Evolutionary conservation across 2,888 invertebrate species (phyloP).

Genomic region (Drosophila percnosoma): DNA sequence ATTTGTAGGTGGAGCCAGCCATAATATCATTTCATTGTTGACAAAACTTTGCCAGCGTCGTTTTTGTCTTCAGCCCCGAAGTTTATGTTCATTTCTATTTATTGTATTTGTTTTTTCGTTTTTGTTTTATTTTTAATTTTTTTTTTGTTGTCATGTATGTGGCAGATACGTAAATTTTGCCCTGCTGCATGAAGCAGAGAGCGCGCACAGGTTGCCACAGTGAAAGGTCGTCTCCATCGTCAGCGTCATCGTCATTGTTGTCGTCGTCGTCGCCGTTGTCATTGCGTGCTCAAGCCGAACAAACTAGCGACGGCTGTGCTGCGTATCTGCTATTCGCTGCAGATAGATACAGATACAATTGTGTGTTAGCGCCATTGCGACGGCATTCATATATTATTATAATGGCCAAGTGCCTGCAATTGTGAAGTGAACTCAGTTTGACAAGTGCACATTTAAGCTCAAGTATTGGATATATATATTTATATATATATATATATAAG

Average conservation of each 20-base stretch:
- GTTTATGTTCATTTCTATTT: conserved; percentile 39
- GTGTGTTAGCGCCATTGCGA: conserved; percentile 17
- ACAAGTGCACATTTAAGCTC: conserved; percentile 20
- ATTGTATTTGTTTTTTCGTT: conserved; percentile 22
- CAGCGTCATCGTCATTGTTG: conserved; percentile 25
- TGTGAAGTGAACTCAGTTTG: conserved; percentile 41
- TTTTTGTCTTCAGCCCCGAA: conserved; percentile 55
- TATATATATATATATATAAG: background rate
- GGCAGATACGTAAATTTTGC: conserved; percentile 73
- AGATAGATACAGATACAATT: conserved; percentile 42
- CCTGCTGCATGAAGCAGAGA: conserved; percentile 49
- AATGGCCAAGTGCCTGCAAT: conserved; percentile 52
- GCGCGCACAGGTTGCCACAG: conserved; percentile 75
- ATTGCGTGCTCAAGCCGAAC: conserved; percentile 14
- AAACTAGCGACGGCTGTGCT: conserved; percentile 56
- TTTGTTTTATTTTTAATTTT: background rate
- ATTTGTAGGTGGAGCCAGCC: conserved; percentile 81
- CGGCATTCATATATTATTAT: conserved; percentile 32
- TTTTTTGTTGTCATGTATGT: conserved; percentile 62
- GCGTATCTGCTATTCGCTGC: conserved; percentile 22
- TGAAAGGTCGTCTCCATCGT: conserved; percentile 68
- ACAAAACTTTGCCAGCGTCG: conserved; percentile 70
- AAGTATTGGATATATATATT: conserved; percentile 32
- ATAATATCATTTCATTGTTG: conserved; percentile 73
- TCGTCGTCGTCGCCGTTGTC: conserved; percentile 31